phyloP scores from a whole-genome alignment of 2,888 invertebrate genomes.

The Lypha dubia region DNA sequence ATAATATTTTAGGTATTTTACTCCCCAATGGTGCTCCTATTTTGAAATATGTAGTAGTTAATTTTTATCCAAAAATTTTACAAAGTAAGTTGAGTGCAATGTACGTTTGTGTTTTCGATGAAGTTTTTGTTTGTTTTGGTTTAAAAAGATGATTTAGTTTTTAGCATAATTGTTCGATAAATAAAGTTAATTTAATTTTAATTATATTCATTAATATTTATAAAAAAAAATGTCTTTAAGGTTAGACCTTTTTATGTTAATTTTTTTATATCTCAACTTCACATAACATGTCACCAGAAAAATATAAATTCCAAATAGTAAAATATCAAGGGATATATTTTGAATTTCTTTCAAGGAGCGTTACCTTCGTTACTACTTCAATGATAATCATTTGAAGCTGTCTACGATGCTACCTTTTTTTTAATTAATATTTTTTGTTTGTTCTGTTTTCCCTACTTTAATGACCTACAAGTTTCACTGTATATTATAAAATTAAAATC shows the following conservation, averaged over 20 bases:
- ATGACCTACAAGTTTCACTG: slow-evolving; percentile 60
- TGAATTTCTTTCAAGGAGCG: slow-evolving; percentile 15
- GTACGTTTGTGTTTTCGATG: slow-evolving; percentile 3
- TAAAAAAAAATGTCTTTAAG: slow-evolving; percentile 63
- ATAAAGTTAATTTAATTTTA: slow-evolving; percentile 33
- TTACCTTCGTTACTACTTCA: slow-evolving; percentile 16
- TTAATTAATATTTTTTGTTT: slow-evolving; percentile 28
- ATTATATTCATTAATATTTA: slow-evolving; percentile 45
- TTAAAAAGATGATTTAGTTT: slow-evolving; percentile 60
- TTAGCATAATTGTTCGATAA: slow-evolving; percentile 51
- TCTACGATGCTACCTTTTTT: slow-evolving; percentile 34
- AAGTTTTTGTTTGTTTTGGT: slow-evolving; percentile 21
- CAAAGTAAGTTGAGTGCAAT: not conserved
- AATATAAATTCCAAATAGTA: slow-evolving; percentile 32
- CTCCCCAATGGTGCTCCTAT: slow-evolving; percentile 42
- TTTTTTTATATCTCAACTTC: slow-evolving; percentile 14
- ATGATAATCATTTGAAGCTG: slow-evolving; percentile 34
- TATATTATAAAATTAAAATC: slow-evolving; percentile 56
- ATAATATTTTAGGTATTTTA: slow-evolving; percentile 16
- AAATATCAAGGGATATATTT: slow-evolving; percentile 24
- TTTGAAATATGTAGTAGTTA: slow-evolving; percentile 9
- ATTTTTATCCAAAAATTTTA: slow-evolving; percentile 15
- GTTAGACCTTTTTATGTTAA: slow-evolving; percentile 44
- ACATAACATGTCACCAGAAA: slow-evolving; percentile 22
- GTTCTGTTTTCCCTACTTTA: slow-evolving; percentile 53